A percentile compares a stretch with the other conserved stretches of the same genome.
These are phyloP conservation scores for Panorpa germanica DNA, from an alignment of 2,888 invertebrate species.

Conservation along the genomic window DNA sequence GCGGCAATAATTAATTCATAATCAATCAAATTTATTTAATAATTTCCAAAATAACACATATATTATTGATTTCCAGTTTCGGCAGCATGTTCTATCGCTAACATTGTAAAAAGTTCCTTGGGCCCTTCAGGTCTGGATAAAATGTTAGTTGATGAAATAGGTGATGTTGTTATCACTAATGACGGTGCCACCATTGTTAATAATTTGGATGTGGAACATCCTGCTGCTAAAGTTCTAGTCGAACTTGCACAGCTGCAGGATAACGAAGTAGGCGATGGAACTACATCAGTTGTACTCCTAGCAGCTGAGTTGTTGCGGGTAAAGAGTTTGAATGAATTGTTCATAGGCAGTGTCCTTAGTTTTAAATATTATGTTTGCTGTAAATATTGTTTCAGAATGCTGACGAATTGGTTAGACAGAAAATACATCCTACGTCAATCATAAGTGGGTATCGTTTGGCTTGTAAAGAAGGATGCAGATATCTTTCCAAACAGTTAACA, in stretches of 20 bases:
- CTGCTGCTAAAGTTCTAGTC: constrained; percentile 90
- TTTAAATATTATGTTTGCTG: too few species aligned
- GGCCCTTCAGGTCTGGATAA: constrained; percentile 98
- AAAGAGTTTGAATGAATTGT: too few species aligned
- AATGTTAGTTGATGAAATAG: constrained; percentile 99
- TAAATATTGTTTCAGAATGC: too few species aligned
- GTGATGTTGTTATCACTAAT: constrained; percentile 98
- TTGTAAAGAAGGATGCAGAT: constrained; percentile 97
- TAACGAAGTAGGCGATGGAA: constrained; percentile 98
- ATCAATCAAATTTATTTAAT: constrained; percentile 8
- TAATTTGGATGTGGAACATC: constrained; percentile 95
- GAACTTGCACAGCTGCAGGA: constrained; percentile 97
- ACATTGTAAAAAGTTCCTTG: constrained; percentile 96
- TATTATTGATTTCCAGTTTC: constrained; percentile 49
- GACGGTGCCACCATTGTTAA: constrained; percentile 97
- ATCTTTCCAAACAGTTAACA: constrained; percentile 88
- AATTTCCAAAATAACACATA: too few species aligned
- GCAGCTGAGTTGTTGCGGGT: constrained; percentile 54
- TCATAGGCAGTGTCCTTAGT: too few species aligned
- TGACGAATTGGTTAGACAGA: constrained; percentile 96
- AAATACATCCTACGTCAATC: constrained; percentile 97
- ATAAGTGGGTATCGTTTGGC: constrained; percentile 96
- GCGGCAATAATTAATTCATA: constrained; percentile 5
- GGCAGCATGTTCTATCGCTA: constrained; percentile 93
- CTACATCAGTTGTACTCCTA: constrained; percentile 88